Percentiles rank a stretch among this genome's conserved stretches.
Conservation (phyloP, 2,888 invertebrate genomes). For the Silvanus unidentatus region DNA sequence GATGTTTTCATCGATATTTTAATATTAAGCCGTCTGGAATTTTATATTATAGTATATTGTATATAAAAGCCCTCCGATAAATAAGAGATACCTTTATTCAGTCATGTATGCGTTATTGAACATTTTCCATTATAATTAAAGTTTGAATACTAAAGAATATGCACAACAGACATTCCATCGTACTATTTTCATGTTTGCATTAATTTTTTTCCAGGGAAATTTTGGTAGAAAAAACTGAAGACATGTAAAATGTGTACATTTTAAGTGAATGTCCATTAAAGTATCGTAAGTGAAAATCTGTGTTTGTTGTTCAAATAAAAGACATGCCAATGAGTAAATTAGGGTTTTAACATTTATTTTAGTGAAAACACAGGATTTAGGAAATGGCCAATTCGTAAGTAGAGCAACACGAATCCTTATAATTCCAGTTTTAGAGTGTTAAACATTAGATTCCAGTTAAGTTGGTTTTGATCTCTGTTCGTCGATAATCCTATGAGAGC, state of each 20-base stretch:
- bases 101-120: constrained; percentile 38
- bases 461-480: constrained; percentile 44
- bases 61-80: constrained; percentile 24
- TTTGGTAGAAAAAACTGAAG: no score
- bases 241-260: no score
- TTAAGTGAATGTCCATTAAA: no score
- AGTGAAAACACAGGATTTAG: constrained; percentile 11
- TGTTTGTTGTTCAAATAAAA: neutral
- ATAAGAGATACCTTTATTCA: constrained; percentile 34
- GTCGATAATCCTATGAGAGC: constrained; percentile 45
- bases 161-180: constrained; percentile 14
- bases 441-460: constrained; percentile 39
- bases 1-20: constrained; percentile 38
- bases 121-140: constrained; percentile 31
- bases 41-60: constrained; percentile 22
- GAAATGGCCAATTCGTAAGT: constrained; percentile 9
- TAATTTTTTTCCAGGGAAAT: neutral
- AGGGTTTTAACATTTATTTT: no score
- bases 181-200: neutral
- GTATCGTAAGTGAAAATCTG: neutral
- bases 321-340: no score
- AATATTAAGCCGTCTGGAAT: constrained; percentile 38
- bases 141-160: constrained; percentile 18
- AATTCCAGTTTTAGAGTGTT: constrained; percentile 27
- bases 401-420: constrained; percentile 20